A percentile compares a stretch with the other conserved stretches of the same genome.
These are phyloP conservation scores for Nowickia ferox DNA, from an alignment of 2,888 invertebrate species.

Conservation along the genomic window DNA sequence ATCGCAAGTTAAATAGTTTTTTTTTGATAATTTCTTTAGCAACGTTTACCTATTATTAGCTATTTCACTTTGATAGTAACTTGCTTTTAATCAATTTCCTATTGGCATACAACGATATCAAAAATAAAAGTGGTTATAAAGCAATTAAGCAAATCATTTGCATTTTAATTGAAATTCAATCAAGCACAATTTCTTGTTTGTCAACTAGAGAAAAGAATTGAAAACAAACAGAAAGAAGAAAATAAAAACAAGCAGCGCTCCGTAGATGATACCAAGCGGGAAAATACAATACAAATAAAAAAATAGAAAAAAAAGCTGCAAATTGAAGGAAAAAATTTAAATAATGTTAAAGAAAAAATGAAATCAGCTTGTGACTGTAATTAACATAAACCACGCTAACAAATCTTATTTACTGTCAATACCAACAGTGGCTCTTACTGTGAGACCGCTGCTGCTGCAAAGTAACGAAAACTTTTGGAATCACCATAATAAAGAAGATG, in stretches of 20 bases:
- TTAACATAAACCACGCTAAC: conserved; percentile 76
- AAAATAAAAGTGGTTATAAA: conserved; percentile 72
- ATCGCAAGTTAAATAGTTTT: no score
- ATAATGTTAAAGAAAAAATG: conserved; percentile 59
- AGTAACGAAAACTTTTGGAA: conserved; percentile 47
- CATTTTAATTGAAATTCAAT: conserved; percentile 75
- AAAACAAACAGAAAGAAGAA: conserved; percentile 21
- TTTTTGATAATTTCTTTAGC: no score
- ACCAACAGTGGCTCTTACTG: conserved; percentile 57
- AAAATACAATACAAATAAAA: conserved; percentile 48
- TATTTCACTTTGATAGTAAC: background rate
- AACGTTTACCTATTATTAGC: background rate
- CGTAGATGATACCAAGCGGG: conserved; percentile 56
- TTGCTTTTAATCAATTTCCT: conserved; percentile 52
- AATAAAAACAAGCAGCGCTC: conserved; percentile 26
- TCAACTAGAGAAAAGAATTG: conserved; percentile 63
- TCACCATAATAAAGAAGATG: conserved; percentile 68
- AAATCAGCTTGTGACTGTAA: conserved; percentile 74
- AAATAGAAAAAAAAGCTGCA: conserved; percentile 12
- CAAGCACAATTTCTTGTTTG: conserved; percentile 73
- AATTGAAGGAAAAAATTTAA: background rate
- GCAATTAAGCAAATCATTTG: conserved; percentile 73
- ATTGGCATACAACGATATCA: conserved; percentile 58
- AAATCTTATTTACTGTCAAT: conserved; percentile 75
- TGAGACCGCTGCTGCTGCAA: conserved; percentile 20